These are phyloP conservation scores for Tauraco erythrolophus DNA, from an alignment of 2,113 vertebrate genomes.

Conservation along the genomic window DNA sequence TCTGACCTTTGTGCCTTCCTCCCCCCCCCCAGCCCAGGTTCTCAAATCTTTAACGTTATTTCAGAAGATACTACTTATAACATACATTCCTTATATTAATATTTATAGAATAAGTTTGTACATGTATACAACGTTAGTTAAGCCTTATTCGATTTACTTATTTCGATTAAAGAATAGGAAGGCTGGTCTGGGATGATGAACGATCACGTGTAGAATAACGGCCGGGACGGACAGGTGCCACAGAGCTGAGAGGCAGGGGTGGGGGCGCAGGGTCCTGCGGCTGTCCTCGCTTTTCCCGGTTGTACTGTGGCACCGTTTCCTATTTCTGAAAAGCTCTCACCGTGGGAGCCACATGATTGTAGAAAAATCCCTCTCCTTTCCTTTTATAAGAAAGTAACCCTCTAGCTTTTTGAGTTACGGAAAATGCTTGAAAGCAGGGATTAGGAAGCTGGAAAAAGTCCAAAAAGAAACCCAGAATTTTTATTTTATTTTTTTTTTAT, in stretches of 20 bases:
- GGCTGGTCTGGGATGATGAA: not conserved
- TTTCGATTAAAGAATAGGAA: not conserved
- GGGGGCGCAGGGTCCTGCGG: not conserved
- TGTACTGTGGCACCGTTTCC: not conserved
- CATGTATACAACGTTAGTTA: constrained; percentile 9
- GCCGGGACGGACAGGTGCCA: fast-evolving
- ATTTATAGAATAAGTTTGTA: constrained; percentile 27
- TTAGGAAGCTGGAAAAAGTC: not conserved
- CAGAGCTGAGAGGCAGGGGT: not conserved
- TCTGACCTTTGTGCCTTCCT: constrained; percentile 37
- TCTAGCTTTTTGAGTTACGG: not conserved
- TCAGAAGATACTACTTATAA: not conserved
- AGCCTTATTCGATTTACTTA: not conserved
- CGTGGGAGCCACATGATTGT: not conserved
- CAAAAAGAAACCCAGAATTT: not conserved
- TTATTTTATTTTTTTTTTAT: not conserved
- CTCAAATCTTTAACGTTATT: not conserved
- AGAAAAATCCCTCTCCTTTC: not conserved
- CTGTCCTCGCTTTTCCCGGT: not conserved
- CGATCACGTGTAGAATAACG: not conserved
- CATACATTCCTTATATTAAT: not conserved
- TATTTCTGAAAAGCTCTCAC: not conserved
- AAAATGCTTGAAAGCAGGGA: not conserved
- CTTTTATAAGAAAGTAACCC: not conserved
- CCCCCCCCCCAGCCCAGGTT: fast-evolving